These are phyloP conservation scores for Piscicola geometra DNA, from an alignment of 2,888 invertebrate species.

Conservation along the genomic window DNA sequence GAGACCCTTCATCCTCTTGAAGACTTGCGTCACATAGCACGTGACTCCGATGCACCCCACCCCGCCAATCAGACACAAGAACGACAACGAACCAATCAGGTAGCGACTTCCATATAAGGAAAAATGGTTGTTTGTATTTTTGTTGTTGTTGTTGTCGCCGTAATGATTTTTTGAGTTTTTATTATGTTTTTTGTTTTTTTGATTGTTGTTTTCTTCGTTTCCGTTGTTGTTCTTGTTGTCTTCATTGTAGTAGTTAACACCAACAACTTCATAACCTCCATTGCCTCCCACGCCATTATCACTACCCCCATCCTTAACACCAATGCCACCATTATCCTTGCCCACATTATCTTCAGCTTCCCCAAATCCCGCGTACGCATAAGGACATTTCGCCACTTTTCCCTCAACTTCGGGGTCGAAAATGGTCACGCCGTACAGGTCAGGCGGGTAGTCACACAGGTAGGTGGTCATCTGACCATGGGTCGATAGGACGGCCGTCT, in stretches of 20 bases:
- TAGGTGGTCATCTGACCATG: constrained; percentile 35
- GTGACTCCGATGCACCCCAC: constrained; percentile 34
- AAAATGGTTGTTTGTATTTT: background rate
- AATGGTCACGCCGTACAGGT: constrained; percentile 35
- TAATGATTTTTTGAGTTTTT: background rate
- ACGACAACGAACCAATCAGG: constrained; percentile 8
- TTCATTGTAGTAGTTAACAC: constrained; percentile 2
- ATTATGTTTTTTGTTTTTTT: background rate
- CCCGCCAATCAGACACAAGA: constrained; percentile 27
- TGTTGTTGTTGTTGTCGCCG: background rate
- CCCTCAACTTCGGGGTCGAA: constrained; percentile 28
- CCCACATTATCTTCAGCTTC: background rate
- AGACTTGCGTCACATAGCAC: constrained; percentile 41
- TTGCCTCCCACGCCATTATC: background rate
- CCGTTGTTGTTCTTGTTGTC: background rate
- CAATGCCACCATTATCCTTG: background rate
- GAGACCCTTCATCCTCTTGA: constrained; percentile 41
- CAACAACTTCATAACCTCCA: background rate
- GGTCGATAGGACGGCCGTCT: constrained; percentile 37
- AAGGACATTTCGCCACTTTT: constrained; percentile 28
- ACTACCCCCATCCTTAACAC: background rate
- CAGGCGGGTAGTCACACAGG: constrained; percentile 39
- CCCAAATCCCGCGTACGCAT: background rate
- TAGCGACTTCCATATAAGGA: background rate
- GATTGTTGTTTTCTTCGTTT: background rate